Evolutionary conservation across 2,797 vertebrate genomes (phyloP).

Genomic region (Gallirallus australis): DNA sequence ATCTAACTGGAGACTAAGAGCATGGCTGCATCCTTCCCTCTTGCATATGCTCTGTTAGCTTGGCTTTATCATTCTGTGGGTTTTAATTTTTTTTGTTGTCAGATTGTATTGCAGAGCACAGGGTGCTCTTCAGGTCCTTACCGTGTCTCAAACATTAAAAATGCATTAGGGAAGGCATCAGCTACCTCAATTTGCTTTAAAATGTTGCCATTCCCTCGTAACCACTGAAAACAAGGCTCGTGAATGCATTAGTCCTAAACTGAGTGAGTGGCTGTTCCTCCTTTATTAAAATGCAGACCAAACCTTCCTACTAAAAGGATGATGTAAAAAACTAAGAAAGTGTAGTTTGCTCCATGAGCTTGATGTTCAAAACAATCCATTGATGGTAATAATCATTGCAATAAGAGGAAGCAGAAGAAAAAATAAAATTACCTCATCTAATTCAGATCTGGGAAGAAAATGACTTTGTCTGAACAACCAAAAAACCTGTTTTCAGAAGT

Average conservation of each 20-base stretch:
- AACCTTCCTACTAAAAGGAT: not conserved
- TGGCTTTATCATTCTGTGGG: not conserved
- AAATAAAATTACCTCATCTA: not conserved
- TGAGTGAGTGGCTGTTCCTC: not conserved
- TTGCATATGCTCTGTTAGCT: not conserved
- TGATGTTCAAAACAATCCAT: not conserved
- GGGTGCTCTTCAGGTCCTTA: not conserved
- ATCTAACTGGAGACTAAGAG: not conserved
- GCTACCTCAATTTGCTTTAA: not conserved
- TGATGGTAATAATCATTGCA: not conserved
- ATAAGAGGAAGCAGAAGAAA: not conserved
- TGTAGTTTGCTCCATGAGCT: not conserved
- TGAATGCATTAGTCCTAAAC: conserved; percentile 7
- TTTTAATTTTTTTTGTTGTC: not conserved
- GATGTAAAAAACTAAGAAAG: not conserved
- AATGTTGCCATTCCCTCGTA: not conserved
- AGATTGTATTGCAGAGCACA: not conserved
- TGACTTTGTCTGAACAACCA: not conserved
- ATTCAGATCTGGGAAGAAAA: conserved; percentile 34
- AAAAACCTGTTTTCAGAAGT: conserved; percentile 14
- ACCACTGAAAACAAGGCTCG: conserved; percentile 9
- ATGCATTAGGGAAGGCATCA: conserved; percentile 4
- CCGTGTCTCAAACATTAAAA: conserved; percentile 14
- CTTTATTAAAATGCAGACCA: not conserved
- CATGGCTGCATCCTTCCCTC: not conserved